Conservation (phyloP, 2,888 invertebrate species). For the Margaritifera margaritifera region DNA sequence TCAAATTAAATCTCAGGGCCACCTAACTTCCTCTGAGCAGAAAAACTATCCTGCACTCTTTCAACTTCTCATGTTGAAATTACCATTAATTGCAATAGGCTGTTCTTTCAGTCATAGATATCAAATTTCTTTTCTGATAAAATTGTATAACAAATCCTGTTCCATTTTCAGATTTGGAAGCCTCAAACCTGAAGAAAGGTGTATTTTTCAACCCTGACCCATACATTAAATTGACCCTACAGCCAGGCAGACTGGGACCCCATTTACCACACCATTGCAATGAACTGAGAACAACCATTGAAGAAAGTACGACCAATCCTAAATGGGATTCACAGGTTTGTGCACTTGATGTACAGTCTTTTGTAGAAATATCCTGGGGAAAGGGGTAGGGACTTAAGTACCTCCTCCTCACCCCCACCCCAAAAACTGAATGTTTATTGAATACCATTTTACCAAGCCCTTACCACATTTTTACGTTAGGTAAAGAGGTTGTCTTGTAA, state of each 20-base stretch:
- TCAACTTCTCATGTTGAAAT: too few species aligned
- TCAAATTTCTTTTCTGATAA: background rate
- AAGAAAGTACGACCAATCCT: constrained; percentile 72
- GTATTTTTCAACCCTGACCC: constrained; percentile 75
- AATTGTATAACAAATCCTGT: background rate
- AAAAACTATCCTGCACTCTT: too few species aligned
- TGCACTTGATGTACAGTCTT: background rate
- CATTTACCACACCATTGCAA: constrained; percentile 71
- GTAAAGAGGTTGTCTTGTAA: too few species aligned
- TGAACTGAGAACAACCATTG: constrained; percentile 68
- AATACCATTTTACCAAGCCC: too few species aligned
- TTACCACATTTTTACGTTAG: too few species aligned
- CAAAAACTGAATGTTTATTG: too few species aligned
- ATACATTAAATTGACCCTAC: constrained; percentile 73
- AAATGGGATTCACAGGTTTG: constrained; percentile 67
- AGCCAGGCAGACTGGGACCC: constrained; percentile 66
- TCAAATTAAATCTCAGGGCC: too few species aligned
- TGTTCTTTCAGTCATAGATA: background rate
- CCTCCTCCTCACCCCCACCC: too few species aligned
- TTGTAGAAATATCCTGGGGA: too few species aligned
- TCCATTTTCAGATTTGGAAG: constrained; percentile 69
- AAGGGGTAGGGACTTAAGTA: too few species aligned
- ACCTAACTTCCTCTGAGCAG: too few species aligned
- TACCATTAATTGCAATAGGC: too few species aligned
- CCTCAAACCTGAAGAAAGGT: constrained; percentile 73